Base-by-base conservation (phyloP, 2,797 vertebrate genomes). In the Protonibea diacanthus region DNA sequence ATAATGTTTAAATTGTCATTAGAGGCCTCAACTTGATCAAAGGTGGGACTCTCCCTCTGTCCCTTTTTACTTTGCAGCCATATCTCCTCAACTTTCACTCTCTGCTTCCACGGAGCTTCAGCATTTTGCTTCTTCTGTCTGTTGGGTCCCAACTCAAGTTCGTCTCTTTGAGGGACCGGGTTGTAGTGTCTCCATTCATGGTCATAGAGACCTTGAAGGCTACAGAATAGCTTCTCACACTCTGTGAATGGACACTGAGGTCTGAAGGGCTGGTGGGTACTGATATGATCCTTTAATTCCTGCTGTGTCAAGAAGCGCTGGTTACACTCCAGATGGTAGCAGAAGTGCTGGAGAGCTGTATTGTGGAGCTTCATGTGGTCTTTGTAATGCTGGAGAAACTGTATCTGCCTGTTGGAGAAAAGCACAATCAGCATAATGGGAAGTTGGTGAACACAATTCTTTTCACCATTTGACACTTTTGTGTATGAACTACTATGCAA, bases 121-220 rank as follows among this genome's bases (percentile, higher is more conserved):
- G 73, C 20, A 3, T 59, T 94, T 42, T 81, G 66, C 27, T 68
- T 38, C 23, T 38, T 74, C 62, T 78, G 80, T 47, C 71, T 77
- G 48, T 7, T 57, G 4, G 29, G 47, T 47, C 67, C 82, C 55
- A 59, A 2, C 33, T 90, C 88, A 0, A 85, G 20, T 65, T 93
- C 91, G 0, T 91, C 89, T 27, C 25, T 90, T 27, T 89, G 89
- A 45, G 92, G 91, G 0, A 58, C 83, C 1, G 90, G 93, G 60
- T 91, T 90, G 80, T 98, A 99, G 91, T 99, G 97, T 87, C 96
- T 95, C 94, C 96, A 96, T 81, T 99, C 97, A 0, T 99, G 97
- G 84, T 97, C 96, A 64, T 96, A 95, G 8, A 98, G 94, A 72
- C 94, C 86, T 52, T 95, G 93, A 66, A 96, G 92, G 83, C 90